Percentiles rank a stretch among this genome's conserved stretches.
Evolutionary conservation across 2,888 invertebrate genomes (phyloP).

Genomic region (Sinelater perroti): DNA sequence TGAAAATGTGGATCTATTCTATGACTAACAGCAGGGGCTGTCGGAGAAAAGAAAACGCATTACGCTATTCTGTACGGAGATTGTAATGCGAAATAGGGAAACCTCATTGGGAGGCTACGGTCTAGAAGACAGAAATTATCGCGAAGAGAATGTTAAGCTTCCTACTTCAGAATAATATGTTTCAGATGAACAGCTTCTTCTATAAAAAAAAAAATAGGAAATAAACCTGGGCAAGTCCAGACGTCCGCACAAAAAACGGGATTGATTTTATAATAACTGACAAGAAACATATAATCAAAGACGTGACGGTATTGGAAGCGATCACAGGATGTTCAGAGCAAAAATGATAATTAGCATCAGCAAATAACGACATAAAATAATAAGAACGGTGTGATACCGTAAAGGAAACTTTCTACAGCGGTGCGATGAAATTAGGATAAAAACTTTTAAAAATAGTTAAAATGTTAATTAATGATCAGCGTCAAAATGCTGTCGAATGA

Average conservation of each 20-base stretch:
- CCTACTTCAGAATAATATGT: not conserved
- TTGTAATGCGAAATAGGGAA: constrained; percentile 2
- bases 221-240: constrained; percentile 3
- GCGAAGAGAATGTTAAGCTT: not conserved
- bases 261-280: constrained; percentile 8
- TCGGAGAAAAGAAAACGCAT: constrained; percentile 1
- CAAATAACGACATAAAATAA: no score
- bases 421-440: no score
- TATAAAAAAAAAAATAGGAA: not conserved
- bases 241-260: not conserved
- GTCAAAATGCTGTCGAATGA: no score
- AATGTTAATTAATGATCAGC: no score
- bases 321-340: constrained; percentile 1
- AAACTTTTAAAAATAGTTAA: no score
- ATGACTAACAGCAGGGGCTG: constrained; percentile 9
- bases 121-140: not conserved
- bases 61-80: not conserved
- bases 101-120: constrained; percentile 4
- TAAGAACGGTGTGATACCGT: no score
- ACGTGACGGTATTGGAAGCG: not conserved
- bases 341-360: no score
- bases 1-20: constrained; percentile 10
- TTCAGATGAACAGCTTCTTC: no score
- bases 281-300: not conserved
- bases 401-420: no score